Evolutionary conservation across 2,888 invertebrate genomes (phyloP).

Genomic region (Apamea sordens): DNA sequence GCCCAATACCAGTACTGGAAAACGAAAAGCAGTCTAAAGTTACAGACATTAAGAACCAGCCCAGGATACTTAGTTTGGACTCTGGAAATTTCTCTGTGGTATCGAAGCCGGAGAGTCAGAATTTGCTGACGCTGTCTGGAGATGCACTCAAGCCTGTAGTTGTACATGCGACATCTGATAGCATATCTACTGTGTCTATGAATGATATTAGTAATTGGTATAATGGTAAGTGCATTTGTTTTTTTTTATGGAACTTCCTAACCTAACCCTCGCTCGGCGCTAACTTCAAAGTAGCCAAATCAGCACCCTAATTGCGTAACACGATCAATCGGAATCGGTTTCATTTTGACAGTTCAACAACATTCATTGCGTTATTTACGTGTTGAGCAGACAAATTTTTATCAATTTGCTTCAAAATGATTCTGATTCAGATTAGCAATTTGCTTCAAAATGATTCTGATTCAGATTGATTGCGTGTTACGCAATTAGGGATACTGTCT

Average conservation of each 20-base stretch:
- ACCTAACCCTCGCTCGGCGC: too few relatives aligned
- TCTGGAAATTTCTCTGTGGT: conserved; percentile 86
- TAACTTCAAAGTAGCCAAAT: too few relatives aligned
- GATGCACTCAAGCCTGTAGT: conserved; percentile 82
- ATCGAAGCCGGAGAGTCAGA: conserved; percentile 81
- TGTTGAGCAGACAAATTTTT: too few relatives aligned
- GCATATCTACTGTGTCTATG: conserved; percentile 88
- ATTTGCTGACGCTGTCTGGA: conserved; percentile 81
- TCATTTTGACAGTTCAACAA: too few relatives aligned
- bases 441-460: too few relatives aligned
- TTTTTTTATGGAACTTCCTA: not conserved
- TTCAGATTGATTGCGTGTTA: too few relatives aligned
- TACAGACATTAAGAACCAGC: conserved; percentile 79
- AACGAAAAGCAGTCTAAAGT: conserved; percentile 83
- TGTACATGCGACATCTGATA: conserved; percentile 83
- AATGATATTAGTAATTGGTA: conserved; percentile 93
- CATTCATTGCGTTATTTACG: too few relatives aligned
- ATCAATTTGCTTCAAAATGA: too few relatives aligned
- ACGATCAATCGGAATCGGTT: too few relatives aligned
- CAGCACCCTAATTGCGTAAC: too few relatives aligned
- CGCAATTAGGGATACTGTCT: too few relatives aligned
- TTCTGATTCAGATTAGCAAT: too few relatives aligned
- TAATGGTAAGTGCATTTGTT: conserved; percentile 82
- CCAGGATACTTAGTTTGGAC: conserved; percentile 83
- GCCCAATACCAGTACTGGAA: conserved; percentile 86